Evolutionary conservation across 2,113 vertebrate species (phyloP).

Genomic region (Psilopsiagon aymara): DNA sequence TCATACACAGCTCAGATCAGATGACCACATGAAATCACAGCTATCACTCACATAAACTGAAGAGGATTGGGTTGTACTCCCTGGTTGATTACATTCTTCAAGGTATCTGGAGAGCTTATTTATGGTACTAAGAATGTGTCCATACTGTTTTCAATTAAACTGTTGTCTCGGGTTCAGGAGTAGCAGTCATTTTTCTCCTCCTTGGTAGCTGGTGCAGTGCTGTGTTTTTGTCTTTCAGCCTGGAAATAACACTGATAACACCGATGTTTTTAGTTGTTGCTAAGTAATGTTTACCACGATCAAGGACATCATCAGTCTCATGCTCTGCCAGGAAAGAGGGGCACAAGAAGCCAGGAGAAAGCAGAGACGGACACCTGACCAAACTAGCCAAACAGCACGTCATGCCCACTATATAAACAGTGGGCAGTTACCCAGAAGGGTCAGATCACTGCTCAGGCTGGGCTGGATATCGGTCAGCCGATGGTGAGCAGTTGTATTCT

Average conservation of each 20-base stretch:
- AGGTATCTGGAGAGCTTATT: neutral
- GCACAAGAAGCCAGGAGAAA: too few relatives aligned
- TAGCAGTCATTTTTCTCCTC: neutral
- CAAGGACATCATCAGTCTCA: too few relatives aligned
- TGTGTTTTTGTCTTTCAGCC: neutral
- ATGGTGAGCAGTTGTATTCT: neutral
- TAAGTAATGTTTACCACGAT: too few relatives aligned
- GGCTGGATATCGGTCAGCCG: neutral
- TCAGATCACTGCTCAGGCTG: rapidly evolving
- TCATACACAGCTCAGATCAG: rapidly evolving
- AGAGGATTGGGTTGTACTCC: neutral
- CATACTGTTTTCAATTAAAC: neutral
- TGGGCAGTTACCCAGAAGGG: neutral
- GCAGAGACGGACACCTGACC: too few relatives aligned
- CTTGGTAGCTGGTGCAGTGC: neutral
- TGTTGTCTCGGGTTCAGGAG: neutral
- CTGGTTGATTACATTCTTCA: neutral
- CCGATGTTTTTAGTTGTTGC: too few relatives aligned
- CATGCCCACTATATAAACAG: too few relatives aligned
- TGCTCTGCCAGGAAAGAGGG: too few relatives aligned
- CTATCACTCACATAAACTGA: neutral
- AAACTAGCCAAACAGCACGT: too few relatives aligned
- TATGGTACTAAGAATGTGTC: neutral
- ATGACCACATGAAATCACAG: neutral
- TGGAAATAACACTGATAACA: neutral